phyloP scores from a whole-genome alignment of 1,140 invertebrate genomes.

The Pachyrhynchus sulphureomaculatus region DNA sequence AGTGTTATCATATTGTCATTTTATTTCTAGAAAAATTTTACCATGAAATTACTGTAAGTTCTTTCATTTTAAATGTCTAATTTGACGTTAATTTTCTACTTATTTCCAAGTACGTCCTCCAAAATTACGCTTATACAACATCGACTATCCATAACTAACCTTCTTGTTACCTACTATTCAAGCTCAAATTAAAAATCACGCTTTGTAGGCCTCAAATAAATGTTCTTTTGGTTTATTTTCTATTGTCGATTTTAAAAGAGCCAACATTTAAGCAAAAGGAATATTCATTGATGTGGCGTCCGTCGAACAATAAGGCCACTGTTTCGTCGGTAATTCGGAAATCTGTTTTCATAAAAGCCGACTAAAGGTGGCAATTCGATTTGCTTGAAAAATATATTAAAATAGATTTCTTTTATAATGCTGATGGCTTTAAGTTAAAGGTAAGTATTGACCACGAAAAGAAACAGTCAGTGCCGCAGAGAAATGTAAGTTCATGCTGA shows the following conservation, averaged over 20 bases:
- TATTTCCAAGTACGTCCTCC: background rate
- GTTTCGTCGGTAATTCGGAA: background rate
- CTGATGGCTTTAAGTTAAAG: too few species aligned
- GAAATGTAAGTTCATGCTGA: too few species aligned
- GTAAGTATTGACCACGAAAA: too few species aligned
- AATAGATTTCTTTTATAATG: background rate
- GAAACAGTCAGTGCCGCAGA: too few species aligned
- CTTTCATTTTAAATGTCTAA: background rate
- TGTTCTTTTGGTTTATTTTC: background rate
- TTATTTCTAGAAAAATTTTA: too few species aligned
- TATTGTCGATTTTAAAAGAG: background rate
- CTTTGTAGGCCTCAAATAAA: slow-evolving; percentile 1
- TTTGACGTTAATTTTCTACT: background rate
- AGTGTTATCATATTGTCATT: too few species aligned
- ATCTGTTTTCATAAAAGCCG: background rate
- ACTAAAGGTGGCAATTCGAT: background rate
- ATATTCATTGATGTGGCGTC: background rate
- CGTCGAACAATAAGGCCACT: background rate
- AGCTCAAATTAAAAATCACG: background rate
- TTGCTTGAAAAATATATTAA: background rate
- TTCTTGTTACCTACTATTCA: too few species aligned
- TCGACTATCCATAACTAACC: background rate
- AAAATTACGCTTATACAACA: background rate
- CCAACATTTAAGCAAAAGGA: background rate
- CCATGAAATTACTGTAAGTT: too few species aligned